A percentile compares a stretch with the other conserved stretches of the same genome.
Evolutionary conservation across 2,888 invertebrate genomes (phyloP).

Genomic region (Nemapogon koenigi): DNA sequence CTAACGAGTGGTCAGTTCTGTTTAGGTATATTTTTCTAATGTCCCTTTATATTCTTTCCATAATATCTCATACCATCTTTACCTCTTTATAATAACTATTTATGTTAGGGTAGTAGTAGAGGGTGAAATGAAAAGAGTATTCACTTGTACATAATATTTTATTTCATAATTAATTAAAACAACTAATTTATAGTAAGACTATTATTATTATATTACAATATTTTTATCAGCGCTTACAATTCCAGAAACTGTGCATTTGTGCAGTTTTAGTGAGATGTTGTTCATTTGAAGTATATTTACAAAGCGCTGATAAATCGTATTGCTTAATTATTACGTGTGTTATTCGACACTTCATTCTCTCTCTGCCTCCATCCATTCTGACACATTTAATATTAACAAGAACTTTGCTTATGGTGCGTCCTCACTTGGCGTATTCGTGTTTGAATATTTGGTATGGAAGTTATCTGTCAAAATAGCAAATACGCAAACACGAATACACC

Average conservation of each 20-base stretch:
- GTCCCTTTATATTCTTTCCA: too few relatives aligned
- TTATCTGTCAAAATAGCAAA: too few relatives aligned
- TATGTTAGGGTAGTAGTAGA: neutral
- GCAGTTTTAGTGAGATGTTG: conserved; percentile 25
- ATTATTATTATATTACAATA: conserved; percentile 1
- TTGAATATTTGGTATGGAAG: too few relatives aligned
- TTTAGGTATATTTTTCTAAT: too few relatives aligned
- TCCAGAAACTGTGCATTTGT: conserved; percentile 52
- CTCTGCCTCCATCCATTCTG: too few relatives aligned
- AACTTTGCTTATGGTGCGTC: too few relatives aligned
- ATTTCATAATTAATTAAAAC: conserved; percentile 49
- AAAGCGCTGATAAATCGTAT: conserved; percentile 10
- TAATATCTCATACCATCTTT: neutral
- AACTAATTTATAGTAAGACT: conserved; percentile 25
- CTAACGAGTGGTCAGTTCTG: too few relatives aligned
- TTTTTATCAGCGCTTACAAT: conserved; percentile 41
- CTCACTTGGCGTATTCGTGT: too few relatives aligned
- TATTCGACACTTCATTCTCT: too few relatives aligned
- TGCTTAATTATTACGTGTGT: too few relatives aligned
- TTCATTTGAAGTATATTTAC: conserved; percentile 10
- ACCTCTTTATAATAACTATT: neutral
- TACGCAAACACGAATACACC: too few relatives aligned
- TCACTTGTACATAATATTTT: conserved; percentile 19
- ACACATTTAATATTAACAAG: too few relatives aligned
- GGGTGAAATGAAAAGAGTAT: neutral